Evolutionary conservation across 2,797 vertebrate genomes (phyloP).

Genomic region (Hozukius guyotensis): DNA sequence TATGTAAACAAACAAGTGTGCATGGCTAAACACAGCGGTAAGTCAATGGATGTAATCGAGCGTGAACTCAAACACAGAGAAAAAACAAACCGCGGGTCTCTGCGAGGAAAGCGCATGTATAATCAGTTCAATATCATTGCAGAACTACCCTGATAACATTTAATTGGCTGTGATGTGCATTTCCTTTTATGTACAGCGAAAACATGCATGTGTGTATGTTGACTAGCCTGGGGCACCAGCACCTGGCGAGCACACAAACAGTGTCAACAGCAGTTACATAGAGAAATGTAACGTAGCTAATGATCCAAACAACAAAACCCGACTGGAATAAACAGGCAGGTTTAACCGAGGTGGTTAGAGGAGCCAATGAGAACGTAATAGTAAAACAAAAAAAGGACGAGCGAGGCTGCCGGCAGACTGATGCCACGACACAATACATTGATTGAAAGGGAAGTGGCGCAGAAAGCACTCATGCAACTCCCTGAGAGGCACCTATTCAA

Average conservation of each 20-base stretch:
- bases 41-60: conserved; percentile 54
- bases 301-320: conserved; percentile 34
- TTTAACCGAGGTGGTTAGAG: conserved; percentile 36
- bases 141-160: conserved; percentile 1
- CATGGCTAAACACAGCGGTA: conserved; percentile 30
- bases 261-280: conserved; percentile 39
- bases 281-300: conserved; percentile 51
- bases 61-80: conserved; percentile 48
- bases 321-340: conserved; percentile 31
- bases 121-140: conserved; percentile 18
- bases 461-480: conserved; percentile 47
- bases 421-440: conserved; percentile 20
- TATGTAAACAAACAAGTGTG: conserved; percentile 42
- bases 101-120: conserved; percentile 5
- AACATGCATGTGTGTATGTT: conserved; percentile 23
- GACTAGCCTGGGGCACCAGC: conserved; percentile 28
- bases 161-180: conserved; percentile 25
- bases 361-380: background rate
- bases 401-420: conserved; percentile 19
- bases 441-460: conserved; percentile 52
- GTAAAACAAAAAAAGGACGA: conserved; percentile 5
- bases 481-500: conserved; percentile 51
- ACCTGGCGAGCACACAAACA: conserved; percentile 44
- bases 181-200: conserved; percentile 27
- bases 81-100: conserved; percentile 30